These are phyloP conservation scores for Oxycera nigricornis DNA, from an alignment of 2,888 invertebrate genomes.

Conservation along the genomic window DNA sequence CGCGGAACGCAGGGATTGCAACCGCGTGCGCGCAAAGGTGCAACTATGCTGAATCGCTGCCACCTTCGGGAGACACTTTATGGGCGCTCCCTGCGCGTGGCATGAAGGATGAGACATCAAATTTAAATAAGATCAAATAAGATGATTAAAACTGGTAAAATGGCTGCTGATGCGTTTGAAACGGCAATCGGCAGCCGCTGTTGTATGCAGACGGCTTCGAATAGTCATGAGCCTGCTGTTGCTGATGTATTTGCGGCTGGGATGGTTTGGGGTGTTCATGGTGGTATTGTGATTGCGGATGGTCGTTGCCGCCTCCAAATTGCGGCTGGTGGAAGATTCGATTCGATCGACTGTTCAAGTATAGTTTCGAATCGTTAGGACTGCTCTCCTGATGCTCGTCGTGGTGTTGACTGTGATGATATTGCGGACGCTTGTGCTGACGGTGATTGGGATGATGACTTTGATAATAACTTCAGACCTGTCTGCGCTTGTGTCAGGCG, in stretches of 20 bases:
- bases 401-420: conserved; percentile 13
- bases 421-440: neutral
- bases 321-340: conserved; percentile 10
- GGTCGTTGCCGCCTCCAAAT: neutral
- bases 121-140: neutral
- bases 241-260: neutral
- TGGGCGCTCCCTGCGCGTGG: neutral
- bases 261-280: neutral
- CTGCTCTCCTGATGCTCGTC: neutral
- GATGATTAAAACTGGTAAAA: conserved; percentile 6
- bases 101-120: neutral
- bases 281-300: conserved; percentile 7
- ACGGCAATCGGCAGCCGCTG: neutral
- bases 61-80: neutral
- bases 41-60: too few relatives aligned
- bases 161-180: conserved; percentile 23
- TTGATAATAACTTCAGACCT: conserved; percentile 36
- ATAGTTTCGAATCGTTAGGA: neutral
- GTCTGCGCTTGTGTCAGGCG: conserved; percentile 51
- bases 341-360: neutral
- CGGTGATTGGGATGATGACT: conserved; percentile 4
- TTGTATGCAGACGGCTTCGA: neutral
- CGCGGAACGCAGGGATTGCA: neutral
- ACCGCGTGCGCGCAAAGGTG: too few relatives aligned
- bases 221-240: neutral